phyloP scores from a whole-genome alignment of 2,113 vertebrate genomes.

The Xyrauchen texanus region DNA sequence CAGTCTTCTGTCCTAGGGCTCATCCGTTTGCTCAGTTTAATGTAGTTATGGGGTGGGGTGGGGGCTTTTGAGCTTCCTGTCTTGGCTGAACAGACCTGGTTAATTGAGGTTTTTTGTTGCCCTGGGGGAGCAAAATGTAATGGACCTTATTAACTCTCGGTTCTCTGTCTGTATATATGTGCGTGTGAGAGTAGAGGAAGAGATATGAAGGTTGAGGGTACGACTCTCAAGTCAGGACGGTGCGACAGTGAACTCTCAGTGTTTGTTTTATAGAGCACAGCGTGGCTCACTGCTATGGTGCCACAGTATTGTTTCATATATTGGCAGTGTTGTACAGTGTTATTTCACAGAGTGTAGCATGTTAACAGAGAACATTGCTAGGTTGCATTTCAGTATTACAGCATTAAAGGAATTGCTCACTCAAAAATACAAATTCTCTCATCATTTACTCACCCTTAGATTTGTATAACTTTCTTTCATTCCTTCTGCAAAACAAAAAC shows the following conservation, averaged over 20 bases:
- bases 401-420: no score
- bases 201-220: conserved; percentile 56
- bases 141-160: conserved; percentile 72
- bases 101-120: conserved; percentile 78
- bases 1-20: conserved; percentile 71
- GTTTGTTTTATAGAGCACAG: conserved; percentile 7
- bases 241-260: conserved; percentile 11
- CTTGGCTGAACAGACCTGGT: conserved; percentile 70
- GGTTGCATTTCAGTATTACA: no score
- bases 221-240: neutral
- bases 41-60: conserved; percentile 71
- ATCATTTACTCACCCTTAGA: no score
- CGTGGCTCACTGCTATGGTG: neutral
- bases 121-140: conserved; percentile 72
- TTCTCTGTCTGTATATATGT: conserved; percentile 62
- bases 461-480: no score
- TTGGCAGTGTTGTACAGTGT: neutral
- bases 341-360: neutral
- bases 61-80: conserved; percentile 67
- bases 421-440: no score
- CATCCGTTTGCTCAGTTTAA: conserved; percentile 77
- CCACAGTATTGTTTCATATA: neutral
- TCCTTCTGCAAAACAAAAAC: no score
- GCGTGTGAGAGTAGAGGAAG: conserved; percentile 60
- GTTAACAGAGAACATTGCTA: neutral